These are phyloP conservation scores for Achatina immaculata DNA, from an alignment of 1,140 invertebrate genomes.

Conservation along the genomic window DNA sequence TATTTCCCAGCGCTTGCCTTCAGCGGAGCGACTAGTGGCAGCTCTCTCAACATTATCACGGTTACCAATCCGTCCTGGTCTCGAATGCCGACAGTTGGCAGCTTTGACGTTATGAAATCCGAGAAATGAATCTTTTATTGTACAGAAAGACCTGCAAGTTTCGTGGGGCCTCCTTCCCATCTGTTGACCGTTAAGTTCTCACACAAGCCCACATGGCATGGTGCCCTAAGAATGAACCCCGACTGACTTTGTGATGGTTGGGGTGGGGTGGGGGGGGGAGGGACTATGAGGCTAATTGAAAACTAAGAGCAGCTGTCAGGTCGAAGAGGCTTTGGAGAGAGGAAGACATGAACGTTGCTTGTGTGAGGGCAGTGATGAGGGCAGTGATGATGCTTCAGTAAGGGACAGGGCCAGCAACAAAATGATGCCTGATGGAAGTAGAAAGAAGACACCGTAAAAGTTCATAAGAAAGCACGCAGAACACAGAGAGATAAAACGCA, in stretches of 20 bases:
- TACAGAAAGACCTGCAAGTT: neutral
- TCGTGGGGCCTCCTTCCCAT: neutral
- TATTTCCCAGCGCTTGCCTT: neutral
- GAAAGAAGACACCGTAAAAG: no score
- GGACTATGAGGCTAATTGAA: no score
- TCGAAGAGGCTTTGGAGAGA: no score
- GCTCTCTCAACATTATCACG: neutral
- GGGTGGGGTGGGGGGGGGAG: no score
- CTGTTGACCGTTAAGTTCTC: neutral
- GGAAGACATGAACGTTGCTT: no score
- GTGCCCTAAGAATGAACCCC: neutral
- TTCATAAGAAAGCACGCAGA: no score
- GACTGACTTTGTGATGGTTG: neutral
- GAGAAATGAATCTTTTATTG: constrained; percentile 6
- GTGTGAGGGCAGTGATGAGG: no score
- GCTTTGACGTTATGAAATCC: neutral
- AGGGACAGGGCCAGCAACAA: no score
- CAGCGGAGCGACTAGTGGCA: neutral
- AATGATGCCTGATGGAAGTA: no score
- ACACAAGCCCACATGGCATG: neutral
- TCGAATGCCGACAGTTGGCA: neutral
- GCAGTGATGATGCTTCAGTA: no score
- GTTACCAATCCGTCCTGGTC: neutral
- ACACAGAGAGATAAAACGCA: no score
- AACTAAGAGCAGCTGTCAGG: no score